Evolutionary conservation across 92 coral and sea anemone genomes (phyloP), one percentile per base, ranked within the genome.

Genomic region (Porites cylindrica): DNA sequence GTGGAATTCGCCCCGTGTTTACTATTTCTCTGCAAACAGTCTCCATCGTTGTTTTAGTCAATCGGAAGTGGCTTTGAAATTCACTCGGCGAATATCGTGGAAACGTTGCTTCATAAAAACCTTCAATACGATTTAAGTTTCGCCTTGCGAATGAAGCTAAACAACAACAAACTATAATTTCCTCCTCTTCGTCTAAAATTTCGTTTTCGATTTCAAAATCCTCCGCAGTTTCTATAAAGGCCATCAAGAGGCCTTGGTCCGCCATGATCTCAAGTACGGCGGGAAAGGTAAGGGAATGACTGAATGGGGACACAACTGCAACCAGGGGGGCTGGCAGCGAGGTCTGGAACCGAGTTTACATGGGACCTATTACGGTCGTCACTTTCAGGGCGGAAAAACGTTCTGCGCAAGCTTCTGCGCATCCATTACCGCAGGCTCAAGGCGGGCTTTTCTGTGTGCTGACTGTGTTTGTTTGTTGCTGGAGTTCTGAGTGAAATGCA

Each of bases 141-240:
- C 80, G 14, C 79, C 85, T 52, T 81, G 72, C 72, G 50, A 79
- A 81, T 21, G 77, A 63, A 58, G 64, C 10, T 52, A 84, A 82
- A 16, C 83, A 82, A 60, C 56, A 23, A 70, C 75, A 75, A 18
- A 75, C 61, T 17, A 62, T 21, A 23, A 84, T 32, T 20, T 64
- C 88, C 16, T 75, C 83, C 18, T 84, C 75, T 7, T 83, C 80
- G 71, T 58, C 70, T 1, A 84, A 71, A 24, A 69, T 5, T 9
- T 54, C 87, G 53, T 82, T 23, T n/a, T 71, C 87, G 3, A 47
- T 59, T 29, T 82, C 87, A 70, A 82, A 72, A 69, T 80, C 85
- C 1, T 80, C 85, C 8, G 1, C 8, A 43, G 7, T 2, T 52
- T 72, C 77, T 10, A 53, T 53, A 72, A 43, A 12, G 53, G 61